phyloP scores from a whole-genome alignment of 1,140 invertebrate genomes.

The Thaumatotibia leucotreta region DNA sequence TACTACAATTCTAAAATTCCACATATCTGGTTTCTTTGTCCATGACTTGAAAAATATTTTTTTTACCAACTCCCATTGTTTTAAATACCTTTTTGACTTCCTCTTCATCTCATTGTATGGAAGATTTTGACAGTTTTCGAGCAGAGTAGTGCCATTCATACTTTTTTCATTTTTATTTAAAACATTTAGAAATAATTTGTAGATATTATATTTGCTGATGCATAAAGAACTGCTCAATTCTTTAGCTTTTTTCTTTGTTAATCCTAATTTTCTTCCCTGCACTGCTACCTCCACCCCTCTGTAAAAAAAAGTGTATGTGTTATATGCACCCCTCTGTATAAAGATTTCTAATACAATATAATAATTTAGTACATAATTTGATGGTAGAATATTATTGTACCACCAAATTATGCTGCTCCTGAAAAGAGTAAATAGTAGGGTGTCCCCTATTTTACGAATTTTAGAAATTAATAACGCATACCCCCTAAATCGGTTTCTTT shows the following conservation, averaged over 20 bases:
- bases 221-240: slow-evolving; percentile 75
- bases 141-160: slow-evolving; percentile 42
- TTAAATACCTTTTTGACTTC: slow-evolving; percentile 62
- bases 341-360: no score
- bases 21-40: slow-evolving; percentile 78
- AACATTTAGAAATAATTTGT: slow-evolving; percentile 77
- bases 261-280: slow-evolving; percentile 87
- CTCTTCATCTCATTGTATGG: slow-evolving; percentile 75
- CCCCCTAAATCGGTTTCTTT: no score
- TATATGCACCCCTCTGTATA: no score
- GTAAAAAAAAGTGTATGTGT: no score
- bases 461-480: no score
- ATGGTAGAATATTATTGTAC: no score
- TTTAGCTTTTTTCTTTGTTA: slow-evolving; percentile 83
- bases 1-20: slow-evolving; percentile 48
- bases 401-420: no score
- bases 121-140: slow-evolving; percentile 37
- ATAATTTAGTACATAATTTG: no score
- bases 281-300: slow-evolving; percentile 85
- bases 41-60: slow-evolving; percentile 75
- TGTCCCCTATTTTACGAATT: no score
- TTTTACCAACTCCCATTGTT: slow-evolving; percentile 72
- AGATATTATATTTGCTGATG: slow-evolving; percentile 81
- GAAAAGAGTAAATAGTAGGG: no score
- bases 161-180: slow-evolving; percentile 44